Conservation (phyloP, 2,113 vertebrate species). For the Chrysochloris asiatica region DNA sequence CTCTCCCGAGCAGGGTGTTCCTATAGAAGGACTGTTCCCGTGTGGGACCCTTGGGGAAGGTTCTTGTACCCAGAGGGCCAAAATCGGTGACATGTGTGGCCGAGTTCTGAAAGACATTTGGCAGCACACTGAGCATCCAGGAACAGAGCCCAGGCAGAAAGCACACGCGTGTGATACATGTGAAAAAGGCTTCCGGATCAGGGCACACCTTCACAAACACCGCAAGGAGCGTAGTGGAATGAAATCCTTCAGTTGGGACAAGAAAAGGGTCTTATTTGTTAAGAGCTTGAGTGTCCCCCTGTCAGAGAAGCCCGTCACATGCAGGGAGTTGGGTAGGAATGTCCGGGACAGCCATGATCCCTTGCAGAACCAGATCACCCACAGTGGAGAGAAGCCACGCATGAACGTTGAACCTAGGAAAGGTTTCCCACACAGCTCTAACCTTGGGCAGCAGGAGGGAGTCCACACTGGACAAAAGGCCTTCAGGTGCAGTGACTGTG, state of each 20-base stretch:
- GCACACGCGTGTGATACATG: background rate
- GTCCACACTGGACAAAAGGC: background rate
- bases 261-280: background rate
- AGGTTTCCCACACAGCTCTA: background rate
- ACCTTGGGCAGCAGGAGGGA: background rate
- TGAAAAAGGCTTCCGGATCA: slow-evolving; percentile 5
- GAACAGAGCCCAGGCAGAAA: background rate
- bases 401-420: background rate
- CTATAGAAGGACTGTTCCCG: background rate
- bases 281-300: background rate
- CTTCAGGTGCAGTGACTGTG: background rate
- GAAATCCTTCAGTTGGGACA: background rate
- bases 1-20: background rate
- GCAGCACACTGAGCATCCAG: background rate
- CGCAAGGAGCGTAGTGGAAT: background rate
- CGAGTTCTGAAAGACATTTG: background rate
- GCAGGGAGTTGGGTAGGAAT: background rate
- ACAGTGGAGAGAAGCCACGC: background rate
- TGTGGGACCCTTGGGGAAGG: background rate
- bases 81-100: background rate
- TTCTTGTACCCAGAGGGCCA: background rate
- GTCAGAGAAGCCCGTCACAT: background rate
- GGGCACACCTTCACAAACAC: background rate
- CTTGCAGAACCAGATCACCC: background rate
- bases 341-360: no score